Evolutionary conservation across 2,797 vertebrate genomes (phyloP).

Genomic region (Orientallactaga sibirica): DNA sequence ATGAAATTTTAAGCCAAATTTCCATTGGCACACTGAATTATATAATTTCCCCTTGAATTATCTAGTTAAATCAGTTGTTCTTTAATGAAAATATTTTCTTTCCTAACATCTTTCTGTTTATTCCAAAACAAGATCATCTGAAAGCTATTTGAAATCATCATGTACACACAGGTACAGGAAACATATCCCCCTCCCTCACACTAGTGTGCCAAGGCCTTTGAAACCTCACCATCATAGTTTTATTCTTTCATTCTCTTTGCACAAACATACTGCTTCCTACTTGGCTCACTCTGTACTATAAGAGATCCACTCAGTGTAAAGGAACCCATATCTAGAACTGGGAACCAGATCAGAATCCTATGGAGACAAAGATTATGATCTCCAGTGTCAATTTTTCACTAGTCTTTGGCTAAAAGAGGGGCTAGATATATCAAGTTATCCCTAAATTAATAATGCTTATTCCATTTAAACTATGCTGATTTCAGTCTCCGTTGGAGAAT

Average conservation of each 20-base stretch:
- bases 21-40: not conserved
- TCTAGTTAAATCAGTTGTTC: not conserved
- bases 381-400: no score
- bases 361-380: no score
- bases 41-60: constrained; percentile 21
- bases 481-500: no score
- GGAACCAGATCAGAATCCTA: no score
- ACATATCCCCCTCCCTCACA: no score
- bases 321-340: no score
- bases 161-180: not conserved
- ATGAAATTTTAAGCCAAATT: constrained; percentile 23
- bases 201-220: not conserved
- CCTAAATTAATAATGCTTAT: no score
- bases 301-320: no score
- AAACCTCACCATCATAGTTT: not conserved
- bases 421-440: no score
- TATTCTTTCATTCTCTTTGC: constrained; percentile 17
- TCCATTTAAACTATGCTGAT: no score
- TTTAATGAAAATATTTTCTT: constrained; percentile 41
- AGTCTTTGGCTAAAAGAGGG: no score
- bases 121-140: not conserved
- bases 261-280: constrained; percentile 21
- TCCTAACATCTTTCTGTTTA: constrained; percentile 7
- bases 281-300: not conserved
- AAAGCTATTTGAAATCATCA: not conserved